phyloP scores from a whole-genome alignment of 2,113 vertebrate genomes.

The Campylomormyrus numenius region DNA sequence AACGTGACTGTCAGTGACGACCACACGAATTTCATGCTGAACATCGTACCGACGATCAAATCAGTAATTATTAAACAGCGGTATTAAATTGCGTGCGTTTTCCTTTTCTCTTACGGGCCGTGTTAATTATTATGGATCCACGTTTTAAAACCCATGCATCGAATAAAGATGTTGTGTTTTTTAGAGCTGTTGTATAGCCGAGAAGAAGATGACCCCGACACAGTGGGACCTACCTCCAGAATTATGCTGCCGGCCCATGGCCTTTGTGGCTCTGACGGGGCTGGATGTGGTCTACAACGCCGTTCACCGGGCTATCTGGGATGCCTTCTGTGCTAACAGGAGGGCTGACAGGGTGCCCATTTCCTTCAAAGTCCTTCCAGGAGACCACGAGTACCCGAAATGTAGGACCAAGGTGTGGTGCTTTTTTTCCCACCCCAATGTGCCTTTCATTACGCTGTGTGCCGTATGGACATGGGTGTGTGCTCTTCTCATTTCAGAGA shows the following conservation, averaged over 20 bases:
- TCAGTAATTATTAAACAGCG: neutral
- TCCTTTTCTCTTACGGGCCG: neutral
- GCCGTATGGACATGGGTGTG: neutral
- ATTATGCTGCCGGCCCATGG: constrained; percentile 94
- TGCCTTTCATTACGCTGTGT: neutral
- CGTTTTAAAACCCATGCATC: neutral
- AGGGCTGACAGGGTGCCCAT: constrained; percentile 92
- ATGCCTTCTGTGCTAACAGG: constrained; percentile 91
- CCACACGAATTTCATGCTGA: neutral
- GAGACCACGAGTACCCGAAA: constrained; percentile 95
- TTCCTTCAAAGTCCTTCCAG: constrained; percentile 93
- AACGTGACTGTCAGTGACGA: neutral
- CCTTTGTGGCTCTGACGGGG: constrained; percentile 89
- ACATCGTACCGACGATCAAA: neutral
- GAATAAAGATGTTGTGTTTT: neutral
- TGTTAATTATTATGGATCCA: neutral
- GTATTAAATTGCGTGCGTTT: neutral
- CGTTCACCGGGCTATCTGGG: constrained; percentile 93
- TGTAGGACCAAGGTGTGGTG: constrained; percentile 84
- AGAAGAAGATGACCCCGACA: constrained; percentile 61
- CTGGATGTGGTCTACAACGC: constrained; percentile 93
- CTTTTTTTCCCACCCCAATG: neutral
- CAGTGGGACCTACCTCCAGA: constrained; percentile 97
- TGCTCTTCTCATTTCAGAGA: constrained; percentile 57
- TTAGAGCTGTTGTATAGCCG: neutral